Conservation (phyloP, 2,888 invertebrate genomes). For the Dryococelus australis region DNA sequence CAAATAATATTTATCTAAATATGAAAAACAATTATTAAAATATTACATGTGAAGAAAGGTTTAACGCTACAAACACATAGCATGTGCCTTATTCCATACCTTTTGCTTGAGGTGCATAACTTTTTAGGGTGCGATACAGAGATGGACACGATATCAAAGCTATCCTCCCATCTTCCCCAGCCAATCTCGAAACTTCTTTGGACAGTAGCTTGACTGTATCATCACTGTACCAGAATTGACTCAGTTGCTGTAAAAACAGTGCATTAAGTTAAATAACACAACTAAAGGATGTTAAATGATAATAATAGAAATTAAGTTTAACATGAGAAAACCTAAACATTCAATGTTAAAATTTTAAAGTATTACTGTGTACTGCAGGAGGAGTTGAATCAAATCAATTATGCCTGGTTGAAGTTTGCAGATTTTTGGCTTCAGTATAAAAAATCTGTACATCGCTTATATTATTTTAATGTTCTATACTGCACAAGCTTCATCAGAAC, state of each 20-base stretch:
- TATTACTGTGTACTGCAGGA: not conserved
- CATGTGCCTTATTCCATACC: conserved; percentile 55
- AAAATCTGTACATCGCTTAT: too few relatives aligned
- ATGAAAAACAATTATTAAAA: too few relatives aligned
- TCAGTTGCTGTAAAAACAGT: conserved; percentile 80
- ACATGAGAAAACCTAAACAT: not conserved
- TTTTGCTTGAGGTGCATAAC: conserved; percentile 58
- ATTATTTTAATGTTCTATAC: too few relatives aligned
- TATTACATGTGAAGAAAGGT: too few relatives aligned
- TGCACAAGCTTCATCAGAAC: too few relatives aligned
- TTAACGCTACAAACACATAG: too few relatives aligned
- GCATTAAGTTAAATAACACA: not conserved
- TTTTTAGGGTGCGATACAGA: conserved; percentile 73
- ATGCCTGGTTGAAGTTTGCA: not conserved
- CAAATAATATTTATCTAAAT: too few relatives aligned
- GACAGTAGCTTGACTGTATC: conserved; percentile 77
- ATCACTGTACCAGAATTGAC: conserved; percentile 97
- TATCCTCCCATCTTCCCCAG: conserved; percentile 68
- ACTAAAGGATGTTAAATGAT: not conserved
- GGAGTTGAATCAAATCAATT: not conserved
- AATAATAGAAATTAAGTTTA: not conserved
- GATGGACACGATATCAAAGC: conserved; percentile 91
- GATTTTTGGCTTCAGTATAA: not conserved
- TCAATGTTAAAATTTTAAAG: not conserved
- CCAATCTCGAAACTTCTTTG: conserved; percentile 67